phyloP scores from a whole-genome alignment of 92 coral and sea anemone genomes.

The Pocillopora meandrina region DNA sequence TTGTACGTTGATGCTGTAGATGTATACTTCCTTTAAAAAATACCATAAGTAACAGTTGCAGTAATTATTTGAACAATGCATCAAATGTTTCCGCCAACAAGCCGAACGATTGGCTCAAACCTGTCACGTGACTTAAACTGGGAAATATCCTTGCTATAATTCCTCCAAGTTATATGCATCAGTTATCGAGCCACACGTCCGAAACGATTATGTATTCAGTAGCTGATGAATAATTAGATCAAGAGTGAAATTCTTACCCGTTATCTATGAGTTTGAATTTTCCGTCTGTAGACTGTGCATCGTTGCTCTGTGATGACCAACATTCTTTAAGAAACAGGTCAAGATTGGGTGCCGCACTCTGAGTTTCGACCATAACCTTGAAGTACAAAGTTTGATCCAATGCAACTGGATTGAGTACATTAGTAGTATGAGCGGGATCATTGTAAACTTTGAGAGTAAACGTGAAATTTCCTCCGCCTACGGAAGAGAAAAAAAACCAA shows the following conservation, averaged over 20 bases:
- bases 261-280: background rate
- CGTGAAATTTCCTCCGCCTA: background rate
- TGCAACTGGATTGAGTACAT: background rate
- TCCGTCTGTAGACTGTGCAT: background rate
- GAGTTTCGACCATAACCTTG: background rate
- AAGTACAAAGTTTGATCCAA: background rate
- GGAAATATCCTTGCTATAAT: too few relatives aligned
- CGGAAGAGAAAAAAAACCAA: background rate
- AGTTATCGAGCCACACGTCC: too few relatives aligned
- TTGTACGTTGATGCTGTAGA: too few relatives aligned
- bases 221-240: too few relatives aligned
- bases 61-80: too few relatives aligned
- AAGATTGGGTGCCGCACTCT: background rate
- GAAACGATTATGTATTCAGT: too few relatives aligned
- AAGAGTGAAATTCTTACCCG: background rate
- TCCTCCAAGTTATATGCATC: too few relatives aligned
- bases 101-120: too few relatives aligned
- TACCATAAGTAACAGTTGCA: too few relatives aligned
- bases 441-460: background rate
- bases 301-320: constrained; percentile 6
- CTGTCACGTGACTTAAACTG: too few relatives aligned
- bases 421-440: background rate
- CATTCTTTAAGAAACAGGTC: background rate
- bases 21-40: too few relatives aligned
- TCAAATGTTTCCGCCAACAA: too few relatives aligned